Base-by-base conservation (phyloP, 2,888 invertebrate species). In the Drosophila ezoana region DNA sequence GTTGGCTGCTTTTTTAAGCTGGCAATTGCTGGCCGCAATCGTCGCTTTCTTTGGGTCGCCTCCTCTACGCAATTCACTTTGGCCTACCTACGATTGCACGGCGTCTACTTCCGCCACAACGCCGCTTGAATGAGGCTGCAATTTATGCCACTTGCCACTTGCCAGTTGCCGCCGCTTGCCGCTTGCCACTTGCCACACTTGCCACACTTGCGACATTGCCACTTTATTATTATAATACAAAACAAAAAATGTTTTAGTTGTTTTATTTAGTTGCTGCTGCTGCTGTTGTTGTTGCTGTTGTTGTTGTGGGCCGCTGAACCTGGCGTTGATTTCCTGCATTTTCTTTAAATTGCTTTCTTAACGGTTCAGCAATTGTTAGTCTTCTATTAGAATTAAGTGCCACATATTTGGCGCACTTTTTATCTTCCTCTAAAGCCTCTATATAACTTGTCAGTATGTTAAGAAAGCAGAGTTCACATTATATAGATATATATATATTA, bases 61-160 rank as follows among this genome's bases (percentile, higher is more conserved):
- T 41, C 11, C 69, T 40, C 38, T 84, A 89, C 87, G 87, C 89
- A 83, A 84, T 81, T 78, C 72, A 72, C 67, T 72, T 76, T 79
- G 80, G 80, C 76, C 77, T 80, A 79, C 81, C 82, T 87, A 89
- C 79, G 37, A 67, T 43, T 57, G 28, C 28, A 23, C 14, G 37
- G 20, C 38, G 35, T 1, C 38, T 57, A 80, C 82, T 83, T 83
- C 89, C 88, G 87, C 71, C 76, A 68, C 72, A 68, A 64, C 52
- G 60, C 77, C 77, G 77, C 77, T 69, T 78, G 89, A 83, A 84
- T 84, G 83, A 84, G 89, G 68, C 87, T 86, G 88, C 84, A 86
- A 89, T 86, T 88, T 89, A 86, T 89, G 87, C 88, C 89, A 83
- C 86, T 86, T 87, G 85, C 83, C 74, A 68, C 81, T 83, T 73